Base-by-base conservation (phyloP, 2,888 invertebrate species). In the Acanthosoma haemorrhoidale region DNA sequence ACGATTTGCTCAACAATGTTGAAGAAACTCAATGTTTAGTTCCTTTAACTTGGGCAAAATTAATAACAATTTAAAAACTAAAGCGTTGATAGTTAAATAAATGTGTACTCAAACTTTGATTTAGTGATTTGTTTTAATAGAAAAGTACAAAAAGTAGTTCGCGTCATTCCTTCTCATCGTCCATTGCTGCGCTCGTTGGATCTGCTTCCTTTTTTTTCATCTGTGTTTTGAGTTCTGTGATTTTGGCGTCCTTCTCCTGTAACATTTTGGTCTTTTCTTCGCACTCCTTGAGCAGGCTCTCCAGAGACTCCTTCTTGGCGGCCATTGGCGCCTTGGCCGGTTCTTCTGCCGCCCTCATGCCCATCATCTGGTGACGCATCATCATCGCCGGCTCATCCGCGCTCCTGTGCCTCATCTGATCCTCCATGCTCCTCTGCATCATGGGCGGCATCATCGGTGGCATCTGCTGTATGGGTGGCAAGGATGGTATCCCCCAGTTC, bases 201-300 rank as follows among this genome's bases (percentile, higher is more conserved):
- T 51, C 25, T 0, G 34, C 61, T 38, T 38, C 34, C 9, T 61
- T 32, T 15, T 25, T 31, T 3, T 51, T 34, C 31, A 67, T 51
- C 4, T 67, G 41, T 0, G 18, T 31, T 13, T 51, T 51, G 3
- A 67, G 31, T 13, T 67, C 51, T 1, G 43, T 31, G 2, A 67
- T 67, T 15, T 57, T 31, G 6, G 16, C 43, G 2, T 67, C 67
- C 21, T 67, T 67, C 11, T 67, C 67, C 11, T 51, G 29, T 3
- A 67, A 9, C 32, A 67, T 31, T 13, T 51, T 67, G 8, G 67
- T 67, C 34, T 67, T 67, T 21, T 67, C 67, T 3, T 67, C 67
- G 57, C 67, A 67, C 29, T 67, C 67, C 9, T 51, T 67, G n/a
- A 67, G 67, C 1, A 67, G 32, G 34, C 18, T 31, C 21, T 67